Percentiles rank a stretch among this genome's conserved stretches.
phyloP scores from a whole-genome alignment of 1,140 invertebrate genomes.

The Anastatus disparis region DNA sequence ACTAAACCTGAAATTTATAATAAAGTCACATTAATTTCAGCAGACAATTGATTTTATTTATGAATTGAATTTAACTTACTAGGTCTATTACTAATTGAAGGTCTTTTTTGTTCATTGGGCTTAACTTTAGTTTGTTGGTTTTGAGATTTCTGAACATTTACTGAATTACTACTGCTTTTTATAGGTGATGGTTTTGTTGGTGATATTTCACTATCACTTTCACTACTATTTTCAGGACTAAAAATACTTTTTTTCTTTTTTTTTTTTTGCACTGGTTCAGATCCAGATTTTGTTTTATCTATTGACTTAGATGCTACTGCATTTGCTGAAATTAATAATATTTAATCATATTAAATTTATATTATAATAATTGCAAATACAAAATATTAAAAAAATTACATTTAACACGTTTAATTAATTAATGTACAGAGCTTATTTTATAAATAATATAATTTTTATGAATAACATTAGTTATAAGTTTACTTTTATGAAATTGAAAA shows the following conservation, averaged over 20 bases:
- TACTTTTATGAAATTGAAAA: too few relatives aligned
- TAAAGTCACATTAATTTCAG: not conserved
- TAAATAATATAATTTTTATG: conserved; percentile 3
- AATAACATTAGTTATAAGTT: too few relatives aligned
- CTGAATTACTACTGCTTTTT: conserved; percentile 50
- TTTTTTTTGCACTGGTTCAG: conserved; percentile 67
- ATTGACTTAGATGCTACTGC: conserved; percentile 47
- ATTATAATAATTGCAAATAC: not conserved
- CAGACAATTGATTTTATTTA: not conserved
- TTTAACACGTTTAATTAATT: not conserved
- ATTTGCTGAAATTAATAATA: conserved; percentile 45
- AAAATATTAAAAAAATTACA: not conserved
- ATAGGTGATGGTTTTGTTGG: conserved; percentile 53
- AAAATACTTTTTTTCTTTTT: conserved; percentile 84
- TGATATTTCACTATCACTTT: conserved; percentile 69
- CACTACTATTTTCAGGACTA: conserved; percentile 83
- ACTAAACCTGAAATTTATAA: conserved; percentile 35
- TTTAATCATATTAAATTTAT: too few relatives aligned
- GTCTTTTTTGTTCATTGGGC: conserved; percentile 54
- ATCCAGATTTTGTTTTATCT: conserved; percentile 58
- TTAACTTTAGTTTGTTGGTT: conserved; percentile 56
- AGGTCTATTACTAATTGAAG: conserved; percentile 50
- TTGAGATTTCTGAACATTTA: conserved; percentile 53
- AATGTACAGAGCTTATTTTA: not conserved
- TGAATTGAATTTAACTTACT: conserved; percentile 48